Evolutionary conservation across 2,113 vertebrate genomes (phyloP).

Genomic region (Fregetta grallaria): DNA sequence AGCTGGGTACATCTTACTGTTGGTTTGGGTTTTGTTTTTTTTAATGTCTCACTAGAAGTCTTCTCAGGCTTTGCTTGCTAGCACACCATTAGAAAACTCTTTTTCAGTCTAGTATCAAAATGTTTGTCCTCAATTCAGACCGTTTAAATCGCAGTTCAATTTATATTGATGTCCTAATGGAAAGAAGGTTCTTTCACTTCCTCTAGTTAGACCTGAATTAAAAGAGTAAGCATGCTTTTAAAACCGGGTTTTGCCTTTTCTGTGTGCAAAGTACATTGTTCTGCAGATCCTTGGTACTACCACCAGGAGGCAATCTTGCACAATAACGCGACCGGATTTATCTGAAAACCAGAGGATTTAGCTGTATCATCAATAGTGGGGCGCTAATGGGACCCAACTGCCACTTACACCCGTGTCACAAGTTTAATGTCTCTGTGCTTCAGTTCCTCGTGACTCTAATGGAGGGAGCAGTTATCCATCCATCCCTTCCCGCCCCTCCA

Average conservation of each 20-base stretch:
- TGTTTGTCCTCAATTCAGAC: background rate
- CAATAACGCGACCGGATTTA: background rate
- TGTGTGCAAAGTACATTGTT: background rate
- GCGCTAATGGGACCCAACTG: background rate
- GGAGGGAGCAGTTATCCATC: background rate
- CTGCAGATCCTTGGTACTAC: background rate
- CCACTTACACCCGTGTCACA: too few species aligned
- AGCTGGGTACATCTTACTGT: background rate
- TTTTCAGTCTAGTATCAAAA: background rate
- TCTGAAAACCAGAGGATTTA: too few species aligned
- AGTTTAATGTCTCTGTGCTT: background rate
- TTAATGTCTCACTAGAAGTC: background rate
- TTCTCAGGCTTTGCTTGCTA: background rate
- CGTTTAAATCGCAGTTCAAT: background rate
- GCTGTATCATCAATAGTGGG: background rate
- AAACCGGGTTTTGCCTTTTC: background rate
- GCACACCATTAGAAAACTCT: background rate
- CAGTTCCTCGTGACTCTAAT: background rate
- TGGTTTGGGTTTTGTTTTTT: background rate
- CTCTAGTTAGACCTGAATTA: too few species aligned
- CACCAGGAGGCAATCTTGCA: slow-evolving; percentile 29
- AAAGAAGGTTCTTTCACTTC: background rate
- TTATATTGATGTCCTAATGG: background rate
- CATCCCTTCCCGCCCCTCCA: too few species aligned
- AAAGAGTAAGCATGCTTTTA: background rate